Base-by-base conservation (phyloP, 2,888 invertebrate genomes). In the Protonemura montana region DNA sequence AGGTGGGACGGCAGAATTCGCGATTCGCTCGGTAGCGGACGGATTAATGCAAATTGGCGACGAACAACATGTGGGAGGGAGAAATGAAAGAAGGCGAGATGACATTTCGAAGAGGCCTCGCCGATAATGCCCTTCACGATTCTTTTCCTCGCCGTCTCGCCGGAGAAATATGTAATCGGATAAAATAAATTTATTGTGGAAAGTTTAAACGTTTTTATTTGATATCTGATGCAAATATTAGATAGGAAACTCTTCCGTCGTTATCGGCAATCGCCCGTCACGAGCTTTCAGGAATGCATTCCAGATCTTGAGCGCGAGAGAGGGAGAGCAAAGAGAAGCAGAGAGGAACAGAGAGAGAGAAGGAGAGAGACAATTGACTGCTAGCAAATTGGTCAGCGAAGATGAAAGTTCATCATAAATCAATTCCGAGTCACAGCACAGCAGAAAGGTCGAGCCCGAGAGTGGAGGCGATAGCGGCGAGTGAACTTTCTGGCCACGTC, bases 171-270 rank as follows among this genome's bases (percentile, higher is more conserved):
- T 78, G 16, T 78, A 13, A 78, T 26, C 29, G 78, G 26, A 78
- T 28, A 13, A 78, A 78, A 78, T 78, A 78, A 77, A 78, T 78
- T 28, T 59, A 59, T 59, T 59, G 59, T 59, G 59, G 59, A 59
- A 59, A 59, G 59, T 21, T 59, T 10, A 59, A n/a, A 59, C 59
- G 59, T 59, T 59, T 59, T 59, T 59, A 59, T 59, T 59, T 59
- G 59, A 59, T 59, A 59, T 7, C 59, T 59, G 59, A 59, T 59
- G 59, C 59, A 59, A 59, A 59, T 59, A 59, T 59, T 59, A 59
- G 59, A 59, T 59, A 59, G 59, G 59, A 59, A 35, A 59, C 59
- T 59, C 59, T 59, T 59, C 59, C 59, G 59, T 59, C 59, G 59
- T 59, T 59, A 59, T 59, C 59, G 59, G 1, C 13, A 59, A 59